Conservation (phyloP, 2,113 vertebrate species). For the Lepidothrix coronata region DNA sequence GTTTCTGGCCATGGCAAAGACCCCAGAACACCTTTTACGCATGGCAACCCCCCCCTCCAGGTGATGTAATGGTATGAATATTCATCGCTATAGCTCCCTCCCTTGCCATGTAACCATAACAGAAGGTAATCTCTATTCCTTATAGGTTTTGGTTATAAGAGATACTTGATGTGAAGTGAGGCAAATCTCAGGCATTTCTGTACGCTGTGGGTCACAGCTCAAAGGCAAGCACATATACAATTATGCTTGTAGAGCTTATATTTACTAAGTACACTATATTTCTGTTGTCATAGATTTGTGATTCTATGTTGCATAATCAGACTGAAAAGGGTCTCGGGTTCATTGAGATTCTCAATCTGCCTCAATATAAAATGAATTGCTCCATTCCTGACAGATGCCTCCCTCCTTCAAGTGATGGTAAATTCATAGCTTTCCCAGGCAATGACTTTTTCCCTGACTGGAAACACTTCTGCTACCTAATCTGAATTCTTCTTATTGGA, state of each 20-base stretch:
- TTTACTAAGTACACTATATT: neutral
- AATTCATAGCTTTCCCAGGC: neutral
- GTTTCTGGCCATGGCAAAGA: neutral
- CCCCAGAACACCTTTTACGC: neutral
- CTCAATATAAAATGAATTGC: neutral
- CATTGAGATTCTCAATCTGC: neutral
- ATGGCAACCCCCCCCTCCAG: neutral
- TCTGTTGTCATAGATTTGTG: neutral
- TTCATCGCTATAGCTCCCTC: neutral
- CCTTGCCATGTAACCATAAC: neutral
- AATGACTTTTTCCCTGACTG: neutral
- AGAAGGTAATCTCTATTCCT: neutral
- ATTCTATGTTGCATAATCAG: neutral
- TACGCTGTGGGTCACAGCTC: neutral
- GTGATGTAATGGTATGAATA: neutral
- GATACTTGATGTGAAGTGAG: neutral
- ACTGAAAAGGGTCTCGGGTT: neutral
- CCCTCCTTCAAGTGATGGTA: neutral
- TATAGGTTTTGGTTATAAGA: neutral
- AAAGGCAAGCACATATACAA: neutral
- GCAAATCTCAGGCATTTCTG: neutral
- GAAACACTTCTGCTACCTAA: neutral
- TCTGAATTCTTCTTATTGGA: neutral
- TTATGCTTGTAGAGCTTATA: neutral
- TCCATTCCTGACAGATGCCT: neutral